Evolutionary conservation across 2,113 vertebrate genomes (phyloP), one percentile per base, ranked within the genome.

Genomic region (Gallinago jamesoni): DNA sequence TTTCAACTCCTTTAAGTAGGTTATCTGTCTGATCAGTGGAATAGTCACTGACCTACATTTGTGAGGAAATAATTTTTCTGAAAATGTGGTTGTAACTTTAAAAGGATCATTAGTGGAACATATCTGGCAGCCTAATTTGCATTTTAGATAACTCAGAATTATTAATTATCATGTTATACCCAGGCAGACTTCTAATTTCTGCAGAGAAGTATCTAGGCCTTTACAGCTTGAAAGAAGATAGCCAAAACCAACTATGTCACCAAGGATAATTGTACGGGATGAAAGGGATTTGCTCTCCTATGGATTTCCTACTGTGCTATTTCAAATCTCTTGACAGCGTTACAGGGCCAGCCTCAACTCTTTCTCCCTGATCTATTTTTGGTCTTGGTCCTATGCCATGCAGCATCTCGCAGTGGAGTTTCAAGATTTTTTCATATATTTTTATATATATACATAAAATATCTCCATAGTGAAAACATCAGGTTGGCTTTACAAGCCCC

Each of bases 101-200:
- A 94, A 93, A 79, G 45, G 41, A 82, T 96, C 67, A 50, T 95
- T 94, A 92, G 55, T 73, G 57, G n/a, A 87, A 81, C 16, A 13
- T 92, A 85, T 92, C 80, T 95, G 77, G 70, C 37, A 89, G 74
- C 27, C 74, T 75, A 33, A 79, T 96, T 96, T 95, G 47, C 91
- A 91, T 95, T 94, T 94, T 92, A 96, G 91, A 97, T 97, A 95
- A 96, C 77, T 96, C 70, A 70, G 96, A 96, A 95, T 95, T 95
- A 97, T 94, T 96, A 93, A 97, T 94, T 93, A 93, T 37, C 31
- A 50, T 62, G 57, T 31, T 87, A 75, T 57, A 70, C 50, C 41
- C 69, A 78, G 90, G 81, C 35, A 84, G 20, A 81, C 27, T 93
- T 87, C 18, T 89, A 47, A 94, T 89, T 95, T 94, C 57, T 84